Base-by-base conservation (phyloP, 2,113 vertebrate genomes). In the Oriolus oriolus region DNA sequence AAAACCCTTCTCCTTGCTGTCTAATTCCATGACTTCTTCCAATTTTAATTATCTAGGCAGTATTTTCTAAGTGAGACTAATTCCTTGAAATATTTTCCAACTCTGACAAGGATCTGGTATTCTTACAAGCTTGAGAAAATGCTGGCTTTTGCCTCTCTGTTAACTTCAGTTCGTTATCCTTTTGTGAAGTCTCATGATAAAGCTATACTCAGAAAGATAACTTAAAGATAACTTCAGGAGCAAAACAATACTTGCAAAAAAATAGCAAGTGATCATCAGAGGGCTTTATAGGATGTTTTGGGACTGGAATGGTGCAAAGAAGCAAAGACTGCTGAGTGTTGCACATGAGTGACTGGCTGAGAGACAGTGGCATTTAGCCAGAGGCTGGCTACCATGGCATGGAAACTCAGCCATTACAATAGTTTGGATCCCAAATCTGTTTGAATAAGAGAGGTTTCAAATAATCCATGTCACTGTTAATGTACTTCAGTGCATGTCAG, bases 401-500 rank as follows among this genome's bases (percentile, higher is more conserved):
- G 41, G 85, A 90, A 75, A 71, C 68, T 80, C 78, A 13, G 71
- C 30, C 53, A 37, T 74, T 83, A 81, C 90, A 95, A 81, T 30
- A 47, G 71, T 20, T 56, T 90, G 74, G 73, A 81, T 93, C 73
- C 50, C 64, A 66, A 69, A 71, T 78, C 75, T 95, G 85, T 95
- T 95, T 96, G 90, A 90, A 61, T 78, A 92, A 92, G 90, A 84
- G 92, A 80, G 76, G 60, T 84, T 96, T 92, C 56, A 56, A 81
- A 92, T 92, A 96, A 90, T 90, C 68, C 3, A 1, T 92, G 92
- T 90, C 90, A 94, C 85, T 94, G 88, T 56, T 90, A 92, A 97
- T 96, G 41, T 75, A 81, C 83, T 95, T 93, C 86, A 89, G 92
- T n/a, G 63, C 71, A 90, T 93, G 90, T 94, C 83, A 78, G 95